Evolutionary conservation across 2,797 vertebrate species (phyloP).

Genomic region (Urophycis tenuis): DNA sequence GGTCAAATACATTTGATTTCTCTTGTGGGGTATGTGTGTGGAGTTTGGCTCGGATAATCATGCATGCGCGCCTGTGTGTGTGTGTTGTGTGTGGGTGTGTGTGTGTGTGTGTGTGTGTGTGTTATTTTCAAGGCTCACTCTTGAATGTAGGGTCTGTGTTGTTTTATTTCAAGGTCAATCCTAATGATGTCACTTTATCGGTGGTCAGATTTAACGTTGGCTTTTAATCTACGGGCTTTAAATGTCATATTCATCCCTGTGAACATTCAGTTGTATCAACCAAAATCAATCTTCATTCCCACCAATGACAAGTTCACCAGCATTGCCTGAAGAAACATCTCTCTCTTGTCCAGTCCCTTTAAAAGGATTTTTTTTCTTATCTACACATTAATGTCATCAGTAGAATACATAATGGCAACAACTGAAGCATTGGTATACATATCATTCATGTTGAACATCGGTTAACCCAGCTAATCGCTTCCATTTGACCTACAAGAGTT

Average conservation of each 20-base stretch:
- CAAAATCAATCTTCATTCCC: conserved; percentile 74
- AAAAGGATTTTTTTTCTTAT: conserved; percentile 30
- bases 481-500: conserved; percentile 52
- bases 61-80: background rate
- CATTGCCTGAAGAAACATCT: conserved; percentile 21
- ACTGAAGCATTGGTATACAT: conserved; percentile 55
- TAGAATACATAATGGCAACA: conserved; percentile 66
- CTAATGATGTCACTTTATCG: conserved; percentile 49
- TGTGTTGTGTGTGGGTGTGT: conserved; percentile 1
- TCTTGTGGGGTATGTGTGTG: conserved; percentile 13
- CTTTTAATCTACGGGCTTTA: conserved; percentile 45
- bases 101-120: conserved; percentile 6
- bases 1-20: no score
- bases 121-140: conserved; percentile 26
- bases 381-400: conserved; percentile 59
- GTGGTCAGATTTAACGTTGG: conserved; percentile 63
- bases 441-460: conserved; percentile 57
- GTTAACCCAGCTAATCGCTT: conserved; percentile 41
- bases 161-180: conserved; percentile 19
- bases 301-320: conserved; percentile 60
- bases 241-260: conserved; percentile 43
- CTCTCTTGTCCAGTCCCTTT: conserved; percentile 25
- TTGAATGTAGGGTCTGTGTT: background rate
- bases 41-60: conserved; percentile 31
- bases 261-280: conserved; percentile 55